Percentiles rank a stretch among this genome's conserved stretches.
Evolutionary conservation across 2,113 vertebrate species (phyloP).

Genomic region (Sinocyclocheilus grahami): DNA sequence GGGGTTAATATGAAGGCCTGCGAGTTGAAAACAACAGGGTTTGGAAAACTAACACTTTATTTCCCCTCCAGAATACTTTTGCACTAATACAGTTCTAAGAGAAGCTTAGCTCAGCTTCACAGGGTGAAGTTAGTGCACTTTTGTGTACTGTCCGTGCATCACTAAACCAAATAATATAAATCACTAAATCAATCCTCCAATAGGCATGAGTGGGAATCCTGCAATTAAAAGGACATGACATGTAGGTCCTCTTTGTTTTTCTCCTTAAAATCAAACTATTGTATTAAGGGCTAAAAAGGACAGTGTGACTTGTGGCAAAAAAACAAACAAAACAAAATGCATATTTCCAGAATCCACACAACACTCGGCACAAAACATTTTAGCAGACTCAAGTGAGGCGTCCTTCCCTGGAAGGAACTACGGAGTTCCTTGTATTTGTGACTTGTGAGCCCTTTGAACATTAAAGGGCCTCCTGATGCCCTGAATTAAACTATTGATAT

Average conservation of each 20-base stretch:
- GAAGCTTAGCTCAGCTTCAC: not conserved
- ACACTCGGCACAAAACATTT: conserved; percentile 32
- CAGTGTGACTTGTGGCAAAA: not conserved
- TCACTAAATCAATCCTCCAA: not conserved
- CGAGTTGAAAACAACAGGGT: conserved; percentile 33
- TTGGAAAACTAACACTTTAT: conserved; percentile 21
- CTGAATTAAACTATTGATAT: conserved; percentile 47
- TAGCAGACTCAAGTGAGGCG: conserved; percentile 37
- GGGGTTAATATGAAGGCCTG: conserved; percentile 36
- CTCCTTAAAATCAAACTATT: not conserved
- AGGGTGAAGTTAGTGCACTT: conserved; percentile 20
- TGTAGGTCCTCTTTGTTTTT: not conserved
- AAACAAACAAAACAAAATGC: conserved; percentile 14
- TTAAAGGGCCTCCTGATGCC: conserved; percentile 14
- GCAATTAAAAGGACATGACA: not conserved
- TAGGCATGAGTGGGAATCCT: not conserved
- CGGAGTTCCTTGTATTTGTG: conserved; percentile 13
- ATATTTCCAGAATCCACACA: conserved; percentile 14
- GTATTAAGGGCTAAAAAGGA: not conserved
- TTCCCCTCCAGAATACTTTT: conserved; percentile 9
- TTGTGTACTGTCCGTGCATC: not conserved
- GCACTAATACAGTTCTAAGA: conserved; percentile 29
- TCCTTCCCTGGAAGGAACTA: conserved; percentile 18
- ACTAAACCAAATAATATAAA: not conserved
- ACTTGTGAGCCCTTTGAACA: conserved; percentile 51